Evolutionary conservation across 2,113 vertebrate species (phyloP), one percentile per base, ranked within the genome.

Genomic region (Misgurnus mizolepis): DNA sequence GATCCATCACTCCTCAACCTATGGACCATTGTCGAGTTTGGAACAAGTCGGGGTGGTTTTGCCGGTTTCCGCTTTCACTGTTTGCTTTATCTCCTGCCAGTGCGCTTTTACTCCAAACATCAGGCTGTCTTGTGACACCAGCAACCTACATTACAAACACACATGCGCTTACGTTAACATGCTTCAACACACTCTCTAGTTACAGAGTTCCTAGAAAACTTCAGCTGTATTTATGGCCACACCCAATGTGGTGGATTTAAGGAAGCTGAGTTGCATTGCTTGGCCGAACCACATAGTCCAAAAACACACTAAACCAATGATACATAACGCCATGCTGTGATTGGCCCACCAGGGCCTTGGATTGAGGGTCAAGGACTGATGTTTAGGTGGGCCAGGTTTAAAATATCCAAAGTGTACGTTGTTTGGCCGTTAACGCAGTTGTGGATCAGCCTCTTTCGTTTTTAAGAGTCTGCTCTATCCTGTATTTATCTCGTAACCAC

Each of bases 21-120:
- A 45, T 40, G 65, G 55, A 41, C 64, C 74, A 58, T 81, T 69
- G 80, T 43, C 7, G 7, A 62, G 67, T 65, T 67, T 60, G 69
- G 60, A 82, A 75, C 77, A 8, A 78, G 83, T 79, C 73, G 27
- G 76, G 40, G 56, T 67, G 80, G 80, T 82, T 82, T 82, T 82
- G 58, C 80, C 76, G 68, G 76, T 80, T 82, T 85, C 78, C 64
- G 41, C 60, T 76, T 75, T 43, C 49, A 58, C 49, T 67, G 50
- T 64, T 82, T 47, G 49, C 17, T 45, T 79, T 72, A 67, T 76
- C 43, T 80, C 71, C 80, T 40, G 68, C 55, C 66, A 12, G 66
- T 76, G 18, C 53, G 34, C 67, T 65, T 69, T 58, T 41, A 18
- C 66, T 53, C 15, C 14, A 71, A 61, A 39, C 71, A 61, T 45